These are phyloP conservation scores for Drosophila prolongata DNA, from an alignment of 2,888 invertebrate genomes.

Conservation along the genomic window DNA sequence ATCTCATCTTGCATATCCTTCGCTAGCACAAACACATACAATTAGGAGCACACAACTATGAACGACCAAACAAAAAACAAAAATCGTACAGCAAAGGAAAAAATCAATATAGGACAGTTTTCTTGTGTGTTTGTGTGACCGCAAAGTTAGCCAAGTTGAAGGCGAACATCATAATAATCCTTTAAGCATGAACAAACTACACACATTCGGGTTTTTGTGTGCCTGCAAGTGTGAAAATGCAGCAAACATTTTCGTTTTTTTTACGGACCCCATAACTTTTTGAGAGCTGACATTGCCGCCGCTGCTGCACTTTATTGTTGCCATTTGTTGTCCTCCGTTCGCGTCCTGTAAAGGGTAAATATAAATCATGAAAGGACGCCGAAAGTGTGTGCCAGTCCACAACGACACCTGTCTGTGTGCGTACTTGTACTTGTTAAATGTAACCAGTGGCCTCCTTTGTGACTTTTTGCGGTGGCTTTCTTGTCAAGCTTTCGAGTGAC, in stretches of 20 bases:
- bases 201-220: not conserved
- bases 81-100: not conserved
- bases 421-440: constrained; percentile 7
- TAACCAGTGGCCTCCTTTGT: constrained; percentile 18
- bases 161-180: constrained; percentile 60
- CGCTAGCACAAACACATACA: not conserved
- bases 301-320: constrained; percentile 30
- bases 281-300: not conserved
- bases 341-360: constrained; percentile 23
- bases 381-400: constrained; percentile 12
- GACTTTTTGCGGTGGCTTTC: constrained; percentile 6
- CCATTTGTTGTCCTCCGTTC: constrained; percentile 26
- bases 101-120: constrained; percentile 11
- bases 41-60: not conserved
- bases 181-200: constrained; percentile 27
- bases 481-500: constrained; percentile 19
- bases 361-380: constrained; percentile 57
- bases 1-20: not conserved
- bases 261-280: constrained; percentile 11
- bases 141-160: constrained; percentile 51
- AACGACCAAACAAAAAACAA: not conserved
- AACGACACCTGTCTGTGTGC: constrained; percentile 12
- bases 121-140: constrained; percentile 14
- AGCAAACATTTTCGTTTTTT: constrained; percentile 4
- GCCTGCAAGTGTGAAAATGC: constrained; percentile 14